Base-by-base conservation (phyloP, 2,888 invertebrate species). In the Leucoma salicis region DNA sequence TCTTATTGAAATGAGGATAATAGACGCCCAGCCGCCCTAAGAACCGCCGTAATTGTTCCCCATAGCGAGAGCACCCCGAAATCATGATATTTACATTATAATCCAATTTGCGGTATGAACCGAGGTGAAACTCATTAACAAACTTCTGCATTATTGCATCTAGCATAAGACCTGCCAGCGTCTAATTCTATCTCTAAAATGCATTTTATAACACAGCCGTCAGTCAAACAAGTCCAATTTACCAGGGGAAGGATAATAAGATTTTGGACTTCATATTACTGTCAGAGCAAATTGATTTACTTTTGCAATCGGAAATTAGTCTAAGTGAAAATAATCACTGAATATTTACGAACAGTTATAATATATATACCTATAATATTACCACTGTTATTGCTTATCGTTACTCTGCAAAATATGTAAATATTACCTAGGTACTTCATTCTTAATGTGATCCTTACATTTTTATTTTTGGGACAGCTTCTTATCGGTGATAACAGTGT, bases 1-100 rank as follows among this genome's bases (percentile, higher is more conserved):
- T 88, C 88, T 85, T 84, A 87, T 88, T 86, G 88, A 85, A 87
- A 85, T 77, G 82, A 80, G 84, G 81, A 86, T 85, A 88, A 86
- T 84, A 81, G 84, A 77, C 78, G 79, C 74, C 67, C 69, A 71
- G 70, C 66, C 76, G 68, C 80, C 78, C 78, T 74, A 71, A 78
- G 78, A 78, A 70, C 74, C 67, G 53, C 72, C 73, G 57, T 78
- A 80, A 83, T 77, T 76, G 78, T 82, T 80, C 79, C 80, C 81
- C 64, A 66, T 72, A 61, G 77, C 67, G 56, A 47, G 53, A 68
- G 66, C 63, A 66, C 71, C 74, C 70, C 69, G 66, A 69, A 78
- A 80, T 78, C 79, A 77, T 77, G 77, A 78, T 83, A 87, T 84
- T 85, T 86, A 85, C 79, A 82, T 87, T 82, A 83, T 85, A 87